Percentiles rank a stretch among this genome's conserved stretches.
phyloP scores from a whole-genome alignment of 1,140 invertebrate genomes.

The Pygmarrhopalites habei region DNA sequence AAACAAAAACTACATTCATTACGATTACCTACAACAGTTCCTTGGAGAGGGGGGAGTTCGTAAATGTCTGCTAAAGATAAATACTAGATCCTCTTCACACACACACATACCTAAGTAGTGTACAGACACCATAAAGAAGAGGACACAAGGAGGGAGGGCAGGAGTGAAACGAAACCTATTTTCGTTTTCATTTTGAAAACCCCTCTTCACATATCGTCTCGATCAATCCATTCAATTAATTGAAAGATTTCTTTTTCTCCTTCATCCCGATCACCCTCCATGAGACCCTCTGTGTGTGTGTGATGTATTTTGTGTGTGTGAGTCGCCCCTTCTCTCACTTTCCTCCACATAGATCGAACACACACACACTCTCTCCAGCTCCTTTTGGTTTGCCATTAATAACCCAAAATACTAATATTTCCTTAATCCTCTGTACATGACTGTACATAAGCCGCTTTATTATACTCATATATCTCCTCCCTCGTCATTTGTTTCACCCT shows the following conservation, averaged over 20 bases:
- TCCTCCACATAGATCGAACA: too few relatives aligned
- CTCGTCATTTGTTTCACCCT: too few relatives aligned
- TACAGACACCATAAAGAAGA: background rate
- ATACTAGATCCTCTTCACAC: background rate
- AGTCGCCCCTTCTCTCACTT: too few relatives aligned
- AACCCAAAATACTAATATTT: too few relatives aligned
- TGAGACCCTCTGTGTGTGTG: background rate
- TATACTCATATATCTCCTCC: too few relatives aligned
- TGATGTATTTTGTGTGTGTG: too few relatives aligned
- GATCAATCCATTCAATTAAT: slow-evolving; percentile 24
- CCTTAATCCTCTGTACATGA: too few relatives aligned
- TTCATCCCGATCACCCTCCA: background rate
- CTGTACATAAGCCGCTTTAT: too few relatives aligned
- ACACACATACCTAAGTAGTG: too few relatives aligned
- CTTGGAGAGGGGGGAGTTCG: background rate
- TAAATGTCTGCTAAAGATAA: slow-evolving; percentile 2
- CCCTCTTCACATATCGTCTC: slow-evolving; percentile 15
- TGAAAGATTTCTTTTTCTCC: slow-evolving; percentile 6
- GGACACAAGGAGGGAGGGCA: background rate
- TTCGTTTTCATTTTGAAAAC: background rate
- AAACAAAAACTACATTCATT: slow-evolving; percentile 9
- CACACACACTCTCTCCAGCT: too few relatives aligned
- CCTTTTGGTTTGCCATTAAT: too few relatives aligned
- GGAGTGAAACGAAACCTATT: too few relatives aligned
- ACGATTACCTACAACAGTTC: slow-evolving; percentile 8